Conservation (phyloP, 2,113 vertebrate genomes). For the Muscicapa adusta region DNA sequence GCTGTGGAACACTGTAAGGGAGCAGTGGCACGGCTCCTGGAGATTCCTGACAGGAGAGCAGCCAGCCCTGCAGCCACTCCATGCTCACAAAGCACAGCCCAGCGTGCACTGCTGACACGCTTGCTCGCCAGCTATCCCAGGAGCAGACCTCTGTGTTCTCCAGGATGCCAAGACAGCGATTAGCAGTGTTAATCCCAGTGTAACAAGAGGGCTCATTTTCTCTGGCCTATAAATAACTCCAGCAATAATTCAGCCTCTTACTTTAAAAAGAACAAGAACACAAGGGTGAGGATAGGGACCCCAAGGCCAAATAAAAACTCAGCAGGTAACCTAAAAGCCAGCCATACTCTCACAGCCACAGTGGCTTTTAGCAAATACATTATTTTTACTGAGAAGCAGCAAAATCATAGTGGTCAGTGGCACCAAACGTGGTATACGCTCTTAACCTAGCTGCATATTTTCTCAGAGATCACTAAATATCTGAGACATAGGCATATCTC, state of each 20-base stretch:
- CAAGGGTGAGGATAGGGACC: no score
- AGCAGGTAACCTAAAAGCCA: neutral
- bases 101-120: neutral
- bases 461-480: neutral
- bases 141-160: neutral
- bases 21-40: accelerated
- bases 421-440: accelerated
- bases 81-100: accelerated
- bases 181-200: neutral
- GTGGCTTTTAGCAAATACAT: neutral
- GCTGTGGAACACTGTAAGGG: accelerated
- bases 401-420: neutral
- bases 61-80: neutral
- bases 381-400: neutral
- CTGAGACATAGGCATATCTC: neutral
- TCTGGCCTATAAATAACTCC: neutral
- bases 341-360: neutral
- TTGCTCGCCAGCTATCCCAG: neutral
- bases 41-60: neutral
- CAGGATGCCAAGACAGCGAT: neutral
- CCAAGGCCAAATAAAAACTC: neutral
- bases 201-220: neutral
- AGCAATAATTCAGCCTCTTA: neutral
- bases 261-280: neutral
- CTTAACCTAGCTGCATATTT: neutral